Evolutionary conservation across 2,888 invertebrate species (phyloP).

Genomic region (Drosophila conformis): DNA sequence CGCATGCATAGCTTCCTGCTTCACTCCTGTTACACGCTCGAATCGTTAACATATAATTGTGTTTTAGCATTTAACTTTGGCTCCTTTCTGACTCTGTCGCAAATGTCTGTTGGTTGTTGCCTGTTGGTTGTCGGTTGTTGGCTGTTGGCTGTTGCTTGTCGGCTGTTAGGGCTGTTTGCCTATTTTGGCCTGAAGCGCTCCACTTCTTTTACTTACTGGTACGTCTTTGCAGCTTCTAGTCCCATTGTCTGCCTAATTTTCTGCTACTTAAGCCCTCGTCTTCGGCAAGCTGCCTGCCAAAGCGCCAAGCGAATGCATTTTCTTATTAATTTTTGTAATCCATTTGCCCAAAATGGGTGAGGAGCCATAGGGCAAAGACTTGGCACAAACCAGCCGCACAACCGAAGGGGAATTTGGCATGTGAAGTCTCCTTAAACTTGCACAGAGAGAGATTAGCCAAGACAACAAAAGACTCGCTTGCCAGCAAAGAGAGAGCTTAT

Average conservation of each 20-base stretch:
- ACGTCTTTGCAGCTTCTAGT: constrained; percentile 6
- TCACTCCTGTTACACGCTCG: constrained; percentile 50
- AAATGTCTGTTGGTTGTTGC: constrained; percentile 29
- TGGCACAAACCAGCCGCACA: constrained; percentile 13
- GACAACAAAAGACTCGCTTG: constrained; percentile 5
- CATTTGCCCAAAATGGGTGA: constrained; percentile 53
- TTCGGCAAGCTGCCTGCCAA: constrained; percentile 41
- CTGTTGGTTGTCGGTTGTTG: constrained; percentile 18
- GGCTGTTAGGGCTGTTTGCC: constrained; percentile 42
- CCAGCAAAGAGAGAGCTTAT: neutral
- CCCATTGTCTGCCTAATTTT: constrained; percentile 78
- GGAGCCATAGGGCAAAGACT: constrained; percentile 37
- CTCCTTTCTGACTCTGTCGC: constrained; percentile 45
- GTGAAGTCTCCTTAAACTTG: constrained; percentile 13
- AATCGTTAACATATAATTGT: constrained; percentile 72
- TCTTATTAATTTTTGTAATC: constrained; percentile 70
- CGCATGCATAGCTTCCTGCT: constrained; percentile 29
- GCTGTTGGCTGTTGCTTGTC: constrained; percentile 7
- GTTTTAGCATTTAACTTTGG: constrained; percentile 77
- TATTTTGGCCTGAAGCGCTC: constrained; percentile 59
- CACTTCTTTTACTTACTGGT: constrained; percentile 26
- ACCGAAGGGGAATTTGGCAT: constrained; percentile 17
- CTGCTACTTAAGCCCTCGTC: constrained; percentile 53
- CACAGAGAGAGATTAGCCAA: constrained; percentile 31
- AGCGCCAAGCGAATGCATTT: constrained; percentile 50